Conservation (phyloP, 2,113 vertebrate genomes). For the Hiodon alosoides region DNA sequence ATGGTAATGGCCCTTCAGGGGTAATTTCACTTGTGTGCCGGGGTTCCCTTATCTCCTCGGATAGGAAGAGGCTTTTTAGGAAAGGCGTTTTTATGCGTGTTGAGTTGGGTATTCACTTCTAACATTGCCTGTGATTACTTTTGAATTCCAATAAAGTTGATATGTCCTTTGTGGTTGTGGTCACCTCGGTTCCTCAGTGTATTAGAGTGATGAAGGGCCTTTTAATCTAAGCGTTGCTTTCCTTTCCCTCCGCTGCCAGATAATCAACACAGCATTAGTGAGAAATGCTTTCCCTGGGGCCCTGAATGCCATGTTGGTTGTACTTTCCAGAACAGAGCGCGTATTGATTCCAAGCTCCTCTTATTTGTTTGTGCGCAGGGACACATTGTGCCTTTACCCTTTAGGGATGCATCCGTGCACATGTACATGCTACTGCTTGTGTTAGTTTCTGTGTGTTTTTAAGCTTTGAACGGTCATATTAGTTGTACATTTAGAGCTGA, state of each 20-base stretch:
- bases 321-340: neutral
- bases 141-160: neutral
- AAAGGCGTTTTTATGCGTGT: neutral
- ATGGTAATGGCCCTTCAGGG: constrained; percentile 19
- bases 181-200: neutral
- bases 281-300: neutral
- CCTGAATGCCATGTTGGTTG: constrained; percentile 8
- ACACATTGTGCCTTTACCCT: neutral
- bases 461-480: too few species aligned
- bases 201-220: neutral
- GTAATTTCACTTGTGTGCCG: constrained; percentile 12
- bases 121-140: neutral
- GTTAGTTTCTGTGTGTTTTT: too few species aligned
- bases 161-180: neutral
- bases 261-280: constrained; percentile 10
- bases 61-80: neutral
- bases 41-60: constrained; percentile 10
- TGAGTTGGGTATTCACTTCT: neutral
- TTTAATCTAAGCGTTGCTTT: neutral
- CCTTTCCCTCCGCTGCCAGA: neutral
- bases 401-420: too few species aligned
- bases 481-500: too few species aligned
- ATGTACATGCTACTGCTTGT: too few species aligned
- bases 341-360: neutral
- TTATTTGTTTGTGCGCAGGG: neutral